Evolutionary conservation across 1,140 invertebrate genomes (phyloP).

Genomic region (Hypothenemus hampei): DNA sequence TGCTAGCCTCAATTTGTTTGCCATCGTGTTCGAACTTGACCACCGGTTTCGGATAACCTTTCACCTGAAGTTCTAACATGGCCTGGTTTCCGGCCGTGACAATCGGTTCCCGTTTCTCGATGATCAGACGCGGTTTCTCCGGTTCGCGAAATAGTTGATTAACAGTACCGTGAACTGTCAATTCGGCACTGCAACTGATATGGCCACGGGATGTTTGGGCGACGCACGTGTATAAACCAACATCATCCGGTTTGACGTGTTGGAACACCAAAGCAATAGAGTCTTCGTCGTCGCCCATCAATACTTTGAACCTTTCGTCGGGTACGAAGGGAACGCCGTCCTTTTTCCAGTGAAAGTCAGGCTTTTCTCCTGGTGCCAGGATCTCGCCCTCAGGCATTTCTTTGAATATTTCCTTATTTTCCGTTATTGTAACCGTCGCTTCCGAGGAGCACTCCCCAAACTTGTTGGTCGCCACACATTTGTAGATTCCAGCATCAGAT

Average conservation of each 20-base stretch:
- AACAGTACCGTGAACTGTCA: slow-evolving; percentile 84
- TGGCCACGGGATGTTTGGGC: slow-evolving; percentile 87
- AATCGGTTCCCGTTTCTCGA: slow-evolving; percentile 69
- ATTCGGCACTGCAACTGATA: slow-evolving; percentile 88
- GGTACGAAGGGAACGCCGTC: slow-evolving; percentile 87
- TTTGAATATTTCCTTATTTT: slow-evolving; percentile 76
- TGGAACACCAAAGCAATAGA: slow-evolving; percentile 88
- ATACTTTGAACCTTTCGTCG: slow-evolving; percentile 89
- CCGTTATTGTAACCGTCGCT: slow-evolving; percentile 73
- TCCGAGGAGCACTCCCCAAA: slow-evolving; percentile 73
- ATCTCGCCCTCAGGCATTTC: slow-evolving; percentile 62
- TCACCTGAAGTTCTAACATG: slow-evolving; percentile 90
- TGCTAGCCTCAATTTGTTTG: slow-evolving; percentile 71
- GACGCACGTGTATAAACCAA: slow-evolving; percentile 91
- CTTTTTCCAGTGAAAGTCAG: slow-evolving; percentile 84
- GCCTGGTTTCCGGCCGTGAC: slow-evolving; percentile 81
- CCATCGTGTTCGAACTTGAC: slow-evolving; percentile 86
- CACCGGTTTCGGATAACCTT: slow-evolving; percentile 90
- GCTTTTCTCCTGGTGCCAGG: slow-evolving; percentile 69
- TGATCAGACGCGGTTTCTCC: slow-evolving; percentile 68
- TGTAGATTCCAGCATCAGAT: slow-evolving; percentile 82
- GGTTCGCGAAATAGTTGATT: slow-evolving; percentile 77
- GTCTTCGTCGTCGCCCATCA: slow-evolving; percentile 89
- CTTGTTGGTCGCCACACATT: slow-evolving; percentile 80
- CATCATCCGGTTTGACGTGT: slow-evolving; percentile 88